Base-by-base conservation (phyloP, 2,888 invertebrate species). In the Agelastica alni region DNA sequence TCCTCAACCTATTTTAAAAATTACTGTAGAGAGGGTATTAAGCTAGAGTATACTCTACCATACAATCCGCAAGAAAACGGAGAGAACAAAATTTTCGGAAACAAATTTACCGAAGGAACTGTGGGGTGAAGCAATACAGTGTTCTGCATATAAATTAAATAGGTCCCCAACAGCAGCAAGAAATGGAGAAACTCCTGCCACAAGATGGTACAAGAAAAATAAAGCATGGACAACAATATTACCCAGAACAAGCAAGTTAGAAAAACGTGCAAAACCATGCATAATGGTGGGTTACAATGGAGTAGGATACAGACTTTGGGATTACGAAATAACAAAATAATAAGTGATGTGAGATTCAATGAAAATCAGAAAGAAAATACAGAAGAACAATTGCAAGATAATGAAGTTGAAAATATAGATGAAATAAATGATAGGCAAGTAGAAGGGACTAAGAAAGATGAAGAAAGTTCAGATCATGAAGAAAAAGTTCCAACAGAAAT, bases 21-120 rank as follows among this genome's bases (percentile, higher is more conserved):
- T 22, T 22, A 5, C 7, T 22, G 22, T 22, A 22, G 7, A 22
- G 7, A 22, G 7, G 22, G 22, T 22, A 22, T 22, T 22, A 22
- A 22, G 22, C 4, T 22, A 7, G 22, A 22, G 7, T 22, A n/a
- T n/a, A n/a, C n/a, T n/a, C n/a, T 56, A 28, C 37, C 56, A 26
- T 60, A 66, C 42, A 57, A 39, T 44, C 60, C 64, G 22, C 63
- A 67, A 48, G 56, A 65, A 46, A 67, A 68, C 47, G 64, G 63
- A 5, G 10, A 36, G 65, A 36, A 55, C 55, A 12, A 61, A 58
- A 44, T 55, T 67, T 36, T 10, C 43, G 12, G 58, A 66, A 28
- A 59, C 62, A 17, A 60, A 62, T 32, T 28, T 67, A 34, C 58
- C 61, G 5, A 59, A 53, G 47, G 28, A 57, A 37, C 41, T 63